Evolutionary conservation across 2,888 invertebrate species (phyloP).

Genomic region (Conchocele bisecta): DNA sequence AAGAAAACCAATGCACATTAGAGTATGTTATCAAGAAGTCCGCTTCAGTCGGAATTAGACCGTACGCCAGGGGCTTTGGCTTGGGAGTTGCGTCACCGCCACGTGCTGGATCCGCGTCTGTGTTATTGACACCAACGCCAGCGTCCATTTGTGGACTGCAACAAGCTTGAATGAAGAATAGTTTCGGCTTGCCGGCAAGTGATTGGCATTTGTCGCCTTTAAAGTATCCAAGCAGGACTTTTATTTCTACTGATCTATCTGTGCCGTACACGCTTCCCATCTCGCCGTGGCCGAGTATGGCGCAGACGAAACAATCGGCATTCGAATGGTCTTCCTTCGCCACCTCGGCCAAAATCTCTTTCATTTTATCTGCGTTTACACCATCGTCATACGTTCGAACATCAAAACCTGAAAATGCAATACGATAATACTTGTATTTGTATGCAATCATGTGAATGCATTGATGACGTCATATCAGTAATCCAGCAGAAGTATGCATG

Average conservation of each 20-base stretch:
- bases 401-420: conserved; percentile 36
- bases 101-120: conserved; percentile 82
- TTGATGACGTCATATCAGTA: no score
- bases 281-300: conserved; percentile 60
- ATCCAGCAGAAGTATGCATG: no score
- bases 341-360: conserved; percentile 25
- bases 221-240: conserved; percentile 32
- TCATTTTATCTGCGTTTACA: conserved; percentile 24
- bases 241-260: conserved; percentile 46
- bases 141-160: conserved; percentile 49
- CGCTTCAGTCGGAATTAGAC: conserved; percentile 62
- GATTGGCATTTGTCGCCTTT: conserved; percentile 52
- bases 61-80: background rate
- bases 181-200: conserved; percentile 60
- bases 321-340: conserved; percentile 41
- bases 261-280: conserved; percentile 54
- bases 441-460: no score
- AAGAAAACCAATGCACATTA: conserved; percentile 80
- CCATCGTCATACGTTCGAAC: conserved; percentile 19
- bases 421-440: no score
- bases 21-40: conserved; percentile 82
- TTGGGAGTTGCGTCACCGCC: conserved; percentile 14
- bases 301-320: conserved; percentile 56
- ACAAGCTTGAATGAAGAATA: conserved; percentile 66
- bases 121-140: conserved; percentile 40